Conservation (phyloP, 2,888 invertebrate species). For the Tachina grossa region DNA sequence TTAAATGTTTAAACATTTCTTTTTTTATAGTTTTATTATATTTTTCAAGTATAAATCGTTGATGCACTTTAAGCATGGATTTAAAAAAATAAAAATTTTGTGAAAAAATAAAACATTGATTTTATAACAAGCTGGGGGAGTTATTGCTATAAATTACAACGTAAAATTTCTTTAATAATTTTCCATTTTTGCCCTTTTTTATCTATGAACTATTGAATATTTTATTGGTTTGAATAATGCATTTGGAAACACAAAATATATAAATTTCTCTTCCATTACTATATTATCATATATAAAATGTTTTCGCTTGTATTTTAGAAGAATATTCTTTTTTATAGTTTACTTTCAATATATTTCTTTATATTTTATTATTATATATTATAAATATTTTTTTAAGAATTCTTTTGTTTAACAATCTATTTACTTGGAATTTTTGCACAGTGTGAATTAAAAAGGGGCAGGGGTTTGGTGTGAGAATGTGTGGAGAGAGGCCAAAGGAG, state of each 20-base stretch:
- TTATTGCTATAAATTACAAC: slow-evolving; percentile 25
- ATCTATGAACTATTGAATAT: slow-evolving; percentile 30
- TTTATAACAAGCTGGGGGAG: slow-evolving; percentile 39
- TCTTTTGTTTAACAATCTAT: slow-evolving; percentile 51
- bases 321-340: slow-evolving; percentile 28
- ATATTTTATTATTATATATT: slow-evolving; percentile 29
- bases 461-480: neutral
- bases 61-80: slow-evolving; percentile 35
- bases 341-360: slow-evolving; percentile 39
- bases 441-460: neutral
- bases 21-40: neutral
- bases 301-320: slow-evolving; percentile 39
- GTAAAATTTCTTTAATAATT: slow-evolving; percentile 29
- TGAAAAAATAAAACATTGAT: slow-evolving; percentile 12
- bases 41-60: slow-evolving; percentile 29
- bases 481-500: neutral
- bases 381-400: slow-evolving; percentile 46
- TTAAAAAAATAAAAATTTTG: neutral
- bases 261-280: slow-evolving; percentile 31
- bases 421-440: slow-evolving; percentile 42
- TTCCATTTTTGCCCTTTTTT: slow-evolving; percentile 16
- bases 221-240: slow-evolving; percentile 43
- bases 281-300: slow-evolving; percentile 42
- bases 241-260: slow-evolving; percentile 39
- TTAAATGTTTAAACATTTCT: slow-evolving; percentile 11